Evolutionary conservation across 2,113 vertebrate species (phyloP).

Genomic region (Suncus etruscus): DNA sequence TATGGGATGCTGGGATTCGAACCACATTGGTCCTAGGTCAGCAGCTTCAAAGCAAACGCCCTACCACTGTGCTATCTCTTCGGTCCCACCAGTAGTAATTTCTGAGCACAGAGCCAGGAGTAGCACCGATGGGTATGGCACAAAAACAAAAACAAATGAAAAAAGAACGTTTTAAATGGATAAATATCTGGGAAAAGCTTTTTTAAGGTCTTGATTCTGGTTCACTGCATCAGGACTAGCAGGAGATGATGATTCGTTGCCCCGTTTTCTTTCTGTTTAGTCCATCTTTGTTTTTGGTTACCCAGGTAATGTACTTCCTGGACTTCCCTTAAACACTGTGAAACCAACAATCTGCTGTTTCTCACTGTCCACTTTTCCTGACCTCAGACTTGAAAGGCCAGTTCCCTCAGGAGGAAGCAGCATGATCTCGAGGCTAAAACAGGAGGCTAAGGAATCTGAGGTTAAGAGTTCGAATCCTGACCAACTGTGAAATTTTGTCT

Average conservation of each 20-base stretch:
- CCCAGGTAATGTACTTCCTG: conserved; percentile 81
- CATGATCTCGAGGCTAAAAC: conserved; percentile 67
- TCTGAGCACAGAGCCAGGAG: no score
- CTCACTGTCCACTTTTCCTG: conserved; percentile 76
- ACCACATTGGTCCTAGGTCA: no score
- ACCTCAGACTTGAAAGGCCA: conserved; percentile 72
- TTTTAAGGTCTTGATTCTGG: background rate
- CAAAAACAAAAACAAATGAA: no score
- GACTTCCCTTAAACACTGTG: conserved; percentile 78
- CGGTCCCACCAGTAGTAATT: no score
- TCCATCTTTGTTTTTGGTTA: conserved; percentile 81
- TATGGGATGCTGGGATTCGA: no score
- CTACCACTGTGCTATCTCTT: no score
- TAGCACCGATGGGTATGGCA: no score
- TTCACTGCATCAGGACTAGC: conserved; percentile 5
- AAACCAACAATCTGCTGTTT: conserved; percentile 82
- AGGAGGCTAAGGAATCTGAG: conserved; percentile 75
- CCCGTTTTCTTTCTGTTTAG: conserved; percentile 71
- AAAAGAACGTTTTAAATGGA: background rate
- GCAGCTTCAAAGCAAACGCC: no score
- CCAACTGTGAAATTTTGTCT: conserved; percentile 64
- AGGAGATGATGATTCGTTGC: conserved; percentile 48
- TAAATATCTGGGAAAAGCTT: background rate
- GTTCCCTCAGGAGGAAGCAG: conserved; percentile 71
- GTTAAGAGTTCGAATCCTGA: conserved; percentile 80